A percentile compares a stretch with the other conserved stretches of the same genome.
phyloP scores from a whole-genome alignment of 2,113 vertebrate species.

The Pteruthius melanotis region DNA sequence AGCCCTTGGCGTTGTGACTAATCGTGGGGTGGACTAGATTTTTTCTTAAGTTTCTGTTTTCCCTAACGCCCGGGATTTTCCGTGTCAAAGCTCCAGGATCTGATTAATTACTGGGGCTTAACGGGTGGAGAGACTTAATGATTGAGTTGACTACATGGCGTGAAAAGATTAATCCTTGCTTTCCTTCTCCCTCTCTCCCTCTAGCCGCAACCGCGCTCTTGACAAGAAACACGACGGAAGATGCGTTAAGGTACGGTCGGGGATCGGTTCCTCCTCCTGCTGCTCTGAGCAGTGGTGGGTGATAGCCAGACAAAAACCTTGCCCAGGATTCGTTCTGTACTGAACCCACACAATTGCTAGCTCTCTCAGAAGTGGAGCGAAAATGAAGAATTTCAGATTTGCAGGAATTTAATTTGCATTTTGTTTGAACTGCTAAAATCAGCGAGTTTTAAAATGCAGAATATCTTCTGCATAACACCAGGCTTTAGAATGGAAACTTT shows the following conservation, averaged over 20 bases:
- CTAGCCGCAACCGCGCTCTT: neutral
- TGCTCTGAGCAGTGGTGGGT: neutral
- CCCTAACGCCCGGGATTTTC: neutral
- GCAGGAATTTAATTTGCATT: neutral
- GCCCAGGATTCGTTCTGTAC: neutral
- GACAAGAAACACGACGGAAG: slow-evolving; percentile 47
- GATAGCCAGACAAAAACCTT: neutral
- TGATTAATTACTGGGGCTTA: slow-evolving; percentile 28
- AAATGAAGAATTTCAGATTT: neutral
- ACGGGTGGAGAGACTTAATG: neutral
- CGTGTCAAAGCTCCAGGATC: neutral
- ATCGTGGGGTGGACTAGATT: neutral
- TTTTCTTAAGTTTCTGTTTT: slow-evolving; percentile 7
- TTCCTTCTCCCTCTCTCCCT: neutral
- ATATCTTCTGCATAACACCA: neutral
- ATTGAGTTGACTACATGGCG: neutral
- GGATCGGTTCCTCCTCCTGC: neutral
- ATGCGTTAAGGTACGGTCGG: neutral
- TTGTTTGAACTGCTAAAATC: neutral
- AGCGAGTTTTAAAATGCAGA: neutral
- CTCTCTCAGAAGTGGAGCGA: neutral
- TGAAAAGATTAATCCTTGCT: neutral
- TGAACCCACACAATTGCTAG: neutral
- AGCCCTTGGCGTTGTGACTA: neutral
- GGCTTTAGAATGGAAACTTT: neutral